Base-by-base conservation (phyloP, 2,113 vertebrate genomes). In the Eurypyga helias region DNA sequence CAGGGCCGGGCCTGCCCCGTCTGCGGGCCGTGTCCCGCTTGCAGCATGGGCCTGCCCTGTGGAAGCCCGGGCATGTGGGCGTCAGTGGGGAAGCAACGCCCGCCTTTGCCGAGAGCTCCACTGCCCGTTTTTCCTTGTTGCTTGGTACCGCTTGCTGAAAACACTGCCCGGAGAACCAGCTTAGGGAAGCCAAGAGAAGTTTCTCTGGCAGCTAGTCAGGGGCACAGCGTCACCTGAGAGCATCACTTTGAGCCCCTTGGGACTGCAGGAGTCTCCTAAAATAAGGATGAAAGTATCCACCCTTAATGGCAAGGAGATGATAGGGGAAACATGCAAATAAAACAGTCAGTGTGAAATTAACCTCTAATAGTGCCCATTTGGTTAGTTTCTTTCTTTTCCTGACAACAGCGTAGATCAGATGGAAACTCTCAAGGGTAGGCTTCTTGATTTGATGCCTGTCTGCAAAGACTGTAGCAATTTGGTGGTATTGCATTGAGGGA, bases 401-500 rank as follows among this genome's bases (percentile, higher is more conserved):
- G 31, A 10, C 23, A 33, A 10, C 7, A 25, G 6, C 10, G 4
- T 64, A 34, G 9, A 17, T 85, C 13, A 48, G 15, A 25, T n/a
- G 78, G n/a, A 58, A 61, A 12, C 24, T 73, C 1, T 52, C 11
- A 11, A 25, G 41, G 41, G 26, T 13, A 14, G 60, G 26, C 24
- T 34, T 38, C 48, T 71, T 33, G 51, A 11, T 69, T 51, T 55
- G 10, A 1, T 26, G 25, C 16, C 29, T 28, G 5, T 20, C 15
- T 78, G 20, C 2, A 0, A 45, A 51, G 46, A 28, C 13, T 0
- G 0, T 10, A 54, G 69, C 2, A 0, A 5, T 24, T 7, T 19
- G 15, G 17, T 64, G 31, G 12, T 70, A 4, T 54, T 46, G 20
- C 29, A 10, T 8, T 66, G 24, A 43, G 36, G 9, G 25, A 71